Conservation (phyloP, 2,113 vertebrate species). For the Ictalurus punctatus region DNA sequence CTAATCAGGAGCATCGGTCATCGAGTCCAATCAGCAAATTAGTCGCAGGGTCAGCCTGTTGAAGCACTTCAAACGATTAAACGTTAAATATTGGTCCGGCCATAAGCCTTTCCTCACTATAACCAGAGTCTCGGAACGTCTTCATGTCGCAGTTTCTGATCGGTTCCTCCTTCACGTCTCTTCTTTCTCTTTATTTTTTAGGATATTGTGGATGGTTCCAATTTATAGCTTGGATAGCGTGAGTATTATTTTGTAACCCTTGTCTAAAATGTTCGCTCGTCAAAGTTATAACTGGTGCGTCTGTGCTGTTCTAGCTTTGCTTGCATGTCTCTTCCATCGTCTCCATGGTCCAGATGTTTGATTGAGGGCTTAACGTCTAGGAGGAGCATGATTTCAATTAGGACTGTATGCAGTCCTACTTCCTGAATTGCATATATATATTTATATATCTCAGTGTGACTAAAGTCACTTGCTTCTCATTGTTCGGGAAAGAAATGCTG, state of each 20-base stretch:
- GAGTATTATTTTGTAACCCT: slow-evolving; percentile 69
- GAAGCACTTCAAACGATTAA: background rate
- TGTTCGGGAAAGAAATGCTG: background rate
- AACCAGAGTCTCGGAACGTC: background rate
- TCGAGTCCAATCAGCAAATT: background rate
- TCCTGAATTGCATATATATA: background rate
- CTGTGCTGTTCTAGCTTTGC: background rate
- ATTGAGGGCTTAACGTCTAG: slow-evolving; percentile 7
- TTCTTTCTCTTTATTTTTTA: slow-evolving; percentile 61
- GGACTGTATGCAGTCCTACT: background rate
- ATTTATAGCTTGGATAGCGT: slow-evolving; percentile 99
- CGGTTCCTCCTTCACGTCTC: background rate
- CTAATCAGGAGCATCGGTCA: background rate
- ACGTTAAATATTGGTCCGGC: background rate
- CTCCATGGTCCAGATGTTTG: background rate
- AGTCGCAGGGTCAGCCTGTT: background rate
- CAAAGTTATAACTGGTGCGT: background rate
- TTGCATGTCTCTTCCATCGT: background rate
- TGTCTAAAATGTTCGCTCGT: background rate
- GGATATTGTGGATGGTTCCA: slow-evolving; percentile 99
- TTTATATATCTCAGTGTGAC: background rate
- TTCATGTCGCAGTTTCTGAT: background rate
- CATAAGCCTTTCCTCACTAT: background rate
- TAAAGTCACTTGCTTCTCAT: background rate
- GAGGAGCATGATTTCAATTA: slow-evolving; percentile 15